Conservation (phyloP, 1,140 invertebrate genomes). For the Calosoma granatense region DNA sequence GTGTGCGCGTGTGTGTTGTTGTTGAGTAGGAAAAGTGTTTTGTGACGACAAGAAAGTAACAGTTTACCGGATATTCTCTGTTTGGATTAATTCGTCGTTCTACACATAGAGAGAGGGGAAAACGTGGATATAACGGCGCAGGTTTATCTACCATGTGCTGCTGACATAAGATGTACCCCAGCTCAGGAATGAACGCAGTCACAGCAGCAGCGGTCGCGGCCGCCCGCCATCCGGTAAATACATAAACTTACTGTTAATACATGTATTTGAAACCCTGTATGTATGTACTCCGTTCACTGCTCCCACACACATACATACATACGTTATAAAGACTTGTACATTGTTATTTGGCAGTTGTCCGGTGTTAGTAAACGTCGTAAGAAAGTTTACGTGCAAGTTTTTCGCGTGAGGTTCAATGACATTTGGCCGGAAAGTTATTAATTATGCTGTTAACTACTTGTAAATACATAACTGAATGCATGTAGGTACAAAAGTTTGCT, state of each 20-base stretch:
- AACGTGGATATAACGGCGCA: neutral
- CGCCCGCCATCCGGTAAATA: constrained; percentile 45
- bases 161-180: constrained; percentile 44
- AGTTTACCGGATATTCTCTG: neutral
- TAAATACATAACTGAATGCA: neutral
- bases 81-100: neutral
- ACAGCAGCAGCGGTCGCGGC: constrained; percentile 48
- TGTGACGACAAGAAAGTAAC: no score
- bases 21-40: no score
- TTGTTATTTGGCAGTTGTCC: neutral
- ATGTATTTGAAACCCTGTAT: neutral
- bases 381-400: neutral
- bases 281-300: no score
- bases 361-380: no score
- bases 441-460: neutral
- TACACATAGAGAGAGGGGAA: no score
- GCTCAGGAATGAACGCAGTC: constrained; percentile 47
- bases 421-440: neutral
- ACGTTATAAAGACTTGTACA: neutral
- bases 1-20: no score
- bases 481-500: neutral
- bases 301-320: no score
- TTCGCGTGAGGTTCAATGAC: neutral
- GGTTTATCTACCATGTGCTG: constrained; percentile 21
- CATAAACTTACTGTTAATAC: neutral